Conservation (phyloP, 2,888 invertebrate species). For the Drosophila colorata region DNA sequence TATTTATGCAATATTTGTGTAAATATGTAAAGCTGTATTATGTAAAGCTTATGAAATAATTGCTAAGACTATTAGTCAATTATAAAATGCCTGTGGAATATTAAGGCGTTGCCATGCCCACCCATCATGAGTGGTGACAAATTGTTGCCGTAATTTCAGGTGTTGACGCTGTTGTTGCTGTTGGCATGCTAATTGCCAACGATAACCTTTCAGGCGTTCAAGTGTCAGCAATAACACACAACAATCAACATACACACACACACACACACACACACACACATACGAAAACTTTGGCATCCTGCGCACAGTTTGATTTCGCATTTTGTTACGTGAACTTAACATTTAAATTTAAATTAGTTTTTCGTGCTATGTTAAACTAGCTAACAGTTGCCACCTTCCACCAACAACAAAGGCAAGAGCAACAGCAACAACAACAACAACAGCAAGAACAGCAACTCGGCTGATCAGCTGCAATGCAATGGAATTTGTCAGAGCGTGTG, state of each 20-base stretch:
- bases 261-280: constrained; percentile 12
- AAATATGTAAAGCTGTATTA: too few species aligned
- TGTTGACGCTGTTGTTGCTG: constrained; percentile 25
- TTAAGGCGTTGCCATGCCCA: neutral
- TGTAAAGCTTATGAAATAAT: neutral
- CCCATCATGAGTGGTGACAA: constrained; percentile 4
- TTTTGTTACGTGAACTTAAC: constrained; percentile 73
- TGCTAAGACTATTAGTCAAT: neutral
- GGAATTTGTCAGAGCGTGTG: constrained; percentile 63
- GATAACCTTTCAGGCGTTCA: constrained; percentile 62
- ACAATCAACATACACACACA: constrained; percentile 18
- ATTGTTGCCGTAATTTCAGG: constrained; percentile 21
- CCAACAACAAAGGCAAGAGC: constrained; percentile 16
- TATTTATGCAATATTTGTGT: too few species aligned
- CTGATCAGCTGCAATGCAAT: constrained; percentile 39
- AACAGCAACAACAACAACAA: constrained; percentile 10
- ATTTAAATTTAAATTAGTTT: constrained; percentile 83
- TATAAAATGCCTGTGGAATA: too few species aligned
- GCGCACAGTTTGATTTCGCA: constrained; percentile 53
- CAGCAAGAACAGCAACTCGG: constrained; percentile 13
- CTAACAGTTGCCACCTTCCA: constrained; percentile 58
- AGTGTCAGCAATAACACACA: constrained; percentile 53
- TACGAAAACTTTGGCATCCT: constrained; percentile 33
- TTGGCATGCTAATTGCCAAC: constrained; percentile 64
- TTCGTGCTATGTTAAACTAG: constrained; percentile 72